Percentiles rank a stretch among this genome's conserved stretches.
phyloP scores from a whole-genome alignment of 1,140 invertebrate genomes.

The Prorops nasuta region DNA sequence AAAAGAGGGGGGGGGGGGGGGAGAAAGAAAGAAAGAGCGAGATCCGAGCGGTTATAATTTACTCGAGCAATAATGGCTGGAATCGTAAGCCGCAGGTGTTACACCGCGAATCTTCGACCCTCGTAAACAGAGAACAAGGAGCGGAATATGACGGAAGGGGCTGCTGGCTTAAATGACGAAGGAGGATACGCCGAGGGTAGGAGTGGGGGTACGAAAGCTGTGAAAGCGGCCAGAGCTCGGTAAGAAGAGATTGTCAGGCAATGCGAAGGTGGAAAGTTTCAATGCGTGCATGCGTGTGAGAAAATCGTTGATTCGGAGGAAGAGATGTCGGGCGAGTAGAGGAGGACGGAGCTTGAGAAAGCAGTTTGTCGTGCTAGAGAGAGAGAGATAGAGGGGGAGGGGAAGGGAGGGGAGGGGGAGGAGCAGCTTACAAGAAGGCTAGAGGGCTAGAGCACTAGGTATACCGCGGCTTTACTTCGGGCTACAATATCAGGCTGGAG shows the following conservation, averaged over 20 bases:
- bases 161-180: no score
- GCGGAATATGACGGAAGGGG: background rate
- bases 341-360: background rate
- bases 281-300: no score
- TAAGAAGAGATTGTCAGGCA: no score
- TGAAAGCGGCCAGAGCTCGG: no score
- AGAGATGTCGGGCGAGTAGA: background rate
- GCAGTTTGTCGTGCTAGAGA: background rate
- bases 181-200: background rate
- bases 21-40: constrained; percentile 8
- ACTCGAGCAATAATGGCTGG: constrained; percentile 39
- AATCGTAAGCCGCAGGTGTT: constrained; percentile 46
- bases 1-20: background rate
- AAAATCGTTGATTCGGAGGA: no score
- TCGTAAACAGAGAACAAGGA: constrained; percentile 31
- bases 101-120: constrained; percentile 39
- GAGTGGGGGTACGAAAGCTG: no score
- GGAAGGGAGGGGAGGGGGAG: background rate
- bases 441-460: constrained; percentile 7
- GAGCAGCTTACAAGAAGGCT: background rate
- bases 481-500: constrained; percentile 30
- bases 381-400: background rate
- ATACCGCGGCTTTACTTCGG: constrained; percentile 23
- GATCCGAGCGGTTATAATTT: constrained; percentile 39
- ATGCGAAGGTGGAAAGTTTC: no score